Evolutionary conservation across 2,888 invertebrate species (phyloP).

Genomic region (Orthosia incerta): DNA sequence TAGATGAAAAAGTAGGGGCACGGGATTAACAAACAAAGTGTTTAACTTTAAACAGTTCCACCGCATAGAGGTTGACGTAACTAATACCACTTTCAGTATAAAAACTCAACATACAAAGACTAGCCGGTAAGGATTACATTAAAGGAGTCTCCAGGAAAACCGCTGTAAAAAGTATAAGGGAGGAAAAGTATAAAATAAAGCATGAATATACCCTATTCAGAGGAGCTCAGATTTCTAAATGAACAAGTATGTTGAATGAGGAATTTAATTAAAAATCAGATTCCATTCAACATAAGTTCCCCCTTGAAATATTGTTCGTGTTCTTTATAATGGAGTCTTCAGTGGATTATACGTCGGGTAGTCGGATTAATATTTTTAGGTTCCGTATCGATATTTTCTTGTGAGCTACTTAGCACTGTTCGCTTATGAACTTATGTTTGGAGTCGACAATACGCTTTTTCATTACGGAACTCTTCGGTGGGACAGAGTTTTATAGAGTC

Average conservation of each 20-base stretch:
- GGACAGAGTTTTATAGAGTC: background rate
- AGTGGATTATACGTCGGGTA: slow-evolving; percentile 20
- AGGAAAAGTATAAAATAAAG: slow-evolving; percentile 56
- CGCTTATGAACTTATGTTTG: slow-evolving; percentile 15
- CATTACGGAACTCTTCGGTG: background rate
- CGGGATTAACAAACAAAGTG: slow-evolving; percentile 44
- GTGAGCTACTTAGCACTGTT: slow-evolving; percentile 10
- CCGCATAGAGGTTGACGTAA: slow-evolving; percentile 1
- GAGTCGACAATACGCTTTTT: slow-evolving; percentile 5
- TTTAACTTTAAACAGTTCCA: slow-evolving; percentile 32
- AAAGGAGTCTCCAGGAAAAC: slow-evolving; percentile 37
- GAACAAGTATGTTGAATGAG: slow-evolving; percentile 64
- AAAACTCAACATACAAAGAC: slow-evolving; percentile 38
- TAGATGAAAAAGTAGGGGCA: slow-evolving; percentile 44
- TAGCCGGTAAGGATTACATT: slow-evolving; percentile 30
- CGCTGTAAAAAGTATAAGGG: slow-evolving; percentile 23
- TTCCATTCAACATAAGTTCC: slow-evolving; percentile 59
- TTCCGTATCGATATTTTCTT: slow-evolving; percentile 37
- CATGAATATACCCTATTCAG: slow-evolving; percentile 50
- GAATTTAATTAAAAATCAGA: slow-evolving; percentile 68
- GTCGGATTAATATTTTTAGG: slow-evolving; percentile 26
- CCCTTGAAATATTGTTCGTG: slow-evolving; percentile 53
- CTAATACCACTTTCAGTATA: slow-evolving; percentile 27
- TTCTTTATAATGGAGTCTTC: slow-evolving; percentile 44
- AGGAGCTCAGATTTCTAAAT: slow-evolving; percentile 61